Base-by-base conservation (phyloP, 2,113 vertebrate genomes). In the Nycticorax nycticorax region DNA sequence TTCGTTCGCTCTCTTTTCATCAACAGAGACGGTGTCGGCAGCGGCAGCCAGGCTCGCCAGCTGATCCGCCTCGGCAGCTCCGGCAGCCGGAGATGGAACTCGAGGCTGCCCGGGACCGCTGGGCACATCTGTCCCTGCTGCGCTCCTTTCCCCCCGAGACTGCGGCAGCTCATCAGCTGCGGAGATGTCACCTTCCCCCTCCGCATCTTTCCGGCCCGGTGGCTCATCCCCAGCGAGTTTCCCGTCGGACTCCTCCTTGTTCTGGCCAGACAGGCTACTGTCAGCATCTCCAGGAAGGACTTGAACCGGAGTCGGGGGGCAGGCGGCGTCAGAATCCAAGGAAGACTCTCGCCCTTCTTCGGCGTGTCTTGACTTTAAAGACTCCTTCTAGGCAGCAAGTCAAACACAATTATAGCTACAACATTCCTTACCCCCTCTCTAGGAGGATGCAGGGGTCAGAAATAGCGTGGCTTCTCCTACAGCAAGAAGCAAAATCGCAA, bases 311-410 rank as follows among this genome's bases (percentile, higher is more conserved):
- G 92, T 76, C 1, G 87, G 82, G 59, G 97, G 96, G 18, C 95
- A 52, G 0, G n/a, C 86, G 0, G 55, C 84, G 1, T 85, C 89
- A 5, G 94, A 97, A 55, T 86, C 93, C 21, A 95, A n/a, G 95
- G 96, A 97, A 69, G 41, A 22, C 45, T 96, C 95, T 39, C 93
- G 94, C 57, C 60, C 85, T 52, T 97, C 98, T 60, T 89, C 97
- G 43, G 77, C 32, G 3, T 16, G 63, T 60, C 97, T 98, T 20
- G 92, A 79, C 59, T 95, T 93, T 21, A 92, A 77, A 89, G 98
- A 97, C 50, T 97, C 97, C 95, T 97, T 82, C 90, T 77, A 86
- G 93, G 57, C 55, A 89, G 68, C n/a, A 96, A 94, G 92, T 84
- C 91, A 96, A 93, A 96, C 71, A 96, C 81, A 88, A 8, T 96